A percentile compares a stretch with the other conserved stretches of the same genome.
Conservation (phyloP, 2,888 invertebrate species). For the Polyommatus icarus region DNA sequence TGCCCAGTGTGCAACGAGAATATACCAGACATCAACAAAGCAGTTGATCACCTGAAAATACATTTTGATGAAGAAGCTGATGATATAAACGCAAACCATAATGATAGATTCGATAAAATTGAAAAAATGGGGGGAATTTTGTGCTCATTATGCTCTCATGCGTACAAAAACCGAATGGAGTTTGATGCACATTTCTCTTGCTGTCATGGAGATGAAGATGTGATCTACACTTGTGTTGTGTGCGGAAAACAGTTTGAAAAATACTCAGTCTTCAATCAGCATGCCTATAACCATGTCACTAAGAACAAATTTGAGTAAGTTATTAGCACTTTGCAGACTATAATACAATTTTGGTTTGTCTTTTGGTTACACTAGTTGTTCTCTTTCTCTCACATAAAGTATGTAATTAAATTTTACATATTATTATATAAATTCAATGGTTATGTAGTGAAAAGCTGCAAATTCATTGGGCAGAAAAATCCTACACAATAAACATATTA, state of each 20-base stretch:
- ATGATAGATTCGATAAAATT: slow-evolving; percentile 50
- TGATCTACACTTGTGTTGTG: slow-evolving; percentile 78
- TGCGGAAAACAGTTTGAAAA: slow-evolving; percentile 78
- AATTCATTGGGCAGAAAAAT: too few relatives aligned
- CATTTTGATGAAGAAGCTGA: slow-evolving; percentile 58
- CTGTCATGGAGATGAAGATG: slow-evolving; percentile 60
- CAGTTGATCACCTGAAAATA: slow-evolving; percentile 56
- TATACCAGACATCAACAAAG: slow-evolving; percentile 51
- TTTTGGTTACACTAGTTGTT: not conserved
- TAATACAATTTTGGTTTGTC: too few relatives aligned
- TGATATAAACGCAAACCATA: slow-evolving; percentile 45
- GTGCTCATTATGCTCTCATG: slow-evolving; percentile 76
- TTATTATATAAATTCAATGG: too few relatives aligned
- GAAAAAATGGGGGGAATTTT: slow-evolving; percentile 69
- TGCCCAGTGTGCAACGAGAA: slow-evolving; percentile 66
- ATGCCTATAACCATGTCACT: slow-evolving; percentile 77
- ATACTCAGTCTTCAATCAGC: slow-evolving; percentile 76
- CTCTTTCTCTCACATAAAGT: not conserved
- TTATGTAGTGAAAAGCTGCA: too few relatives aligned
- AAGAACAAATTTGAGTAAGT: slow-evolving; percentile 66
- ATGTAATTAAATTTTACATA: not conserved
- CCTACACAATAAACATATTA: too few relatives aligned
- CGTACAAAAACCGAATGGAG: slow-evolving; percentile 71
- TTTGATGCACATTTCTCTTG: slow-evolving; percentile 77
- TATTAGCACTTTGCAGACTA: too few relatives aligned